phyloP scores from a whole-genome alignment of 2,888 invertebrate species.

The Eudasyphora cyanicolor region DNA sequence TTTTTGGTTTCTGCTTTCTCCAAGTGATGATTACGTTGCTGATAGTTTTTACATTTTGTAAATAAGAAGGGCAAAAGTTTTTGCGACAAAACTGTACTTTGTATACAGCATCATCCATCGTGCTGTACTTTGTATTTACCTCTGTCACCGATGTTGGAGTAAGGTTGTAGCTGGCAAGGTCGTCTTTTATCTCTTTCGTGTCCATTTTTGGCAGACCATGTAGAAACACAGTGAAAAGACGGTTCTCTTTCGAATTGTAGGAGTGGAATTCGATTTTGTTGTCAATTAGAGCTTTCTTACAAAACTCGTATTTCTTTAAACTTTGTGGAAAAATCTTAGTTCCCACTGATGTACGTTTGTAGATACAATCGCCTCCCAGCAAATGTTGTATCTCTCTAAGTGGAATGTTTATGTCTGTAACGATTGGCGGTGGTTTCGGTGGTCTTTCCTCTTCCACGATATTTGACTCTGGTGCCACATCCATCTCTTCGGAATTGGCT shows the following conservation, averaged over 20 bases:
- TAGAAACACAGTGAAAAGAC: neutral
- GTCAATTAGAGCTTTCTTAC: too few species aligned
- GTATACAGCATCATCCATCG: neutral
- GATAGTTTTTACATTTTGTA: too few species aligned
- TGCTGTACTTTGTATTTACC: neutral
- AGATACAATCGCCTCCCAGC: constrained; percentile 13
- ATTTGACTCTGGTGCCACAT: neutral
- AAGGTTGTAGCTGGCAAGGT: neutral
- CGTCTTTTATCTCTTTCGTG: neutral
- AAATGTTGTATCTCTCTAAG: neutral
- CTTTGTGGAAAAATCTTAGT: neutral
- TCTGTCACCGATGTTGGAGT: neutral
- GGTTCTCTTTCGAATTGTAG: neutral
- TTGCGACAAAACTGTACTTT: constrained; percentile 35
- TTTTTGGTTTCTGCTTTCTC: too few species aligned
- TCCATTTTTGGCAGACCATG: neutral
- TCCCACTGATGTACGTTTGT: neutral
- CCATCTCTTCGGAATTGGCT: neutral
- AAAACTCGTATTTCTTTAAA: too few species aligned
- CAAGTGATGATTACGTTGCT: too few species aligned
- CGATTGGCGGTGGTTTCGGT: neutral
- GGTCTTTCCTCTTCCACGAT: neutral
- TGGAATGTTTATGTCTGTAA: neutral
- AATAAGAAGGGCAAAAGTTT: constrained; percentile 30
- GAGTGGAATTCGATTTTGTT: too few species aligned